Evolutionary conservation across 2,888 invertebrate genomes (phyloP), one percentile per base, ranked within the genome.

Genomic region (Tholera decimalis): DNA sequence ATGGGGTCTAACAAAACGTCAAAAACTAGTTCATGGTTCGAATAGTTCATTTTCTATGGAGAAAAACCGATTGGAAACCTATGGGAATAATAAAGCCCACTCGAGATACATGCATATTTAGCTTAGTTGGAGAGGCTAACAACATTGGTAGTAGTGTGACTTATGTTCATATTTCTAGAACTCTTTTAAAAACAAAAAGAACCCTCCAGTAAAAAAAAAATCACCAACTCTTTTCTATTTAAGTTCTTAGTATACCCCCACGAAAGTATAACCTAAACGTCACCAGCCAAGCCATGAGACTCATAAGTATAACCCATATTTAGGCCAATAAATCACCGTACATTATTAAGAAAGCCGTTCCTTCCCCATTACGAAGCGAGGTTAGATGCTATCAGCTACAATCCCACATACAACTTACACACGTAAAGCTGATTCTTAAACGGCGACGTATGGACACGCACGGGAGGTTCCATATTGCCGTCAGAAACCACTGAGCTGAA

Each of bases 401-500:
- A 47, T 47, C 47, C 61, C 79, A 83, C 83, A 83, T 80, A 83
- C 73, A 82, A 79, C 80, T 72, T 74, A 69, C 86, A 85, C 87
- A 69, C 86, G 85, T 88, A 85, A 80, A 64, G 63, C 84, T 85
- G 84, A 87, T 86, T 83, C 28, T 44, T 24, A 44, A 44, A n/a
- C 15, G 24, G 62, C 85, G 85, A 87, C 81, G 88, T 83, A 83
- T 81, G 84, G 58, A 64, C 73, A 77, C 73, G 72, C 77, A 72
- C 63, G 59, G 28, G 68, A 54, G 57, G 47, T 65, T 70, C 50
- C 44, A 47, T 28, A 28, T 39, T 33, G 33, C 26, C 22, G 18
- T 35, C 28, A 55, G 15, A 7, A 66, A 30, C 9, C 22, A 43
- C 6, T 24, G 4, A 30, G n/a, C n/a, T 11, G 18, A 69, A 59